Base-by-base conservation (phyloP, 2,113 vertebrate genomes). In the Callopanchax toddi region DNA sequence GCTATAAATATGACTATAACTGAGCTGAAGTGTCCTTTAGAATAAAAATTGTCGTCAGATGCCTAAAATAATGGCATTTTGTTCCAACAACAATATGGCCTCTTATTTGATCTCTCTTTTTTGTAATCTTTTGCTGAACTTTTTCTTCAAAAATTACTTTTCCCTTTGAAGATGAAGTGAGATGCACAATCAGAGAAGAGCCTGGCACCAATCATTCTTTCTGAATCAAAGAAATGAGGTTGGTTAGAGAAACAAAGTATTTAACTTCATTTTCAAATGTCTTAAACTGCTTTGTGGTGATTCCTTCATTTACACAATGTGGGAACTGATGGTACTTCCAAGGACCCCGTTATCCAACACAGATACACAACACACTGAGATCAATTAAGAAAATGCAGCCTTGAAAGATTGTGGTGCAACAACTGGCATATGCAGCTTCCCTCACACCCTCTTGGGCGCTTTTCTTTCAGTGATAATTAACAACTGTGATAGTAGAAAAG, bases 381-480 rank as follows among this genome's bases (percentile, higher is more conserved):
- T 67, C 61, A 81, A 83, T 76, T 60, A 76, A 64, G 25, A 53
- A 62, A 65, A n/a, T 43, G 77, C 60, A 79, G 62, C 65, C 49
- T 81, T 60, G 60, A 78, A 80, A 82, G 78, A 67, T 46, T 60
- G 69, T 62, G 54, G 37, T 11, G 25, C 67, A 74, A 74, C 60
- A 46, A 75, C 74, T 55, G 78, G 32, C 23, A 12, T 52, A 29
- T 58, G 61, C 75, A 66, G 71, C 74, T 76, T 67, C 59, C 50
- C 81, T 83, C 32, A 21, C 60, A 69, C 76, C 58, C 82, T 93
- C 90, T 89, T 85, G 91, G 88, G 87, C 88, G 90, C 91, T 87
- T 91, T 92, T 91, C 89, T 90, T 70, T 92, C 90, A 85, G 79
- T 64, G 93, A 93, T 94, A 92, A 94, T 90, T 89, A 91, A 87